Evolutionary conservation across 2,888 invertebrate genomes (phyloP), one percentile per base, ranked within the genome.

Genomic region (Dryococelus australis): DNA sequence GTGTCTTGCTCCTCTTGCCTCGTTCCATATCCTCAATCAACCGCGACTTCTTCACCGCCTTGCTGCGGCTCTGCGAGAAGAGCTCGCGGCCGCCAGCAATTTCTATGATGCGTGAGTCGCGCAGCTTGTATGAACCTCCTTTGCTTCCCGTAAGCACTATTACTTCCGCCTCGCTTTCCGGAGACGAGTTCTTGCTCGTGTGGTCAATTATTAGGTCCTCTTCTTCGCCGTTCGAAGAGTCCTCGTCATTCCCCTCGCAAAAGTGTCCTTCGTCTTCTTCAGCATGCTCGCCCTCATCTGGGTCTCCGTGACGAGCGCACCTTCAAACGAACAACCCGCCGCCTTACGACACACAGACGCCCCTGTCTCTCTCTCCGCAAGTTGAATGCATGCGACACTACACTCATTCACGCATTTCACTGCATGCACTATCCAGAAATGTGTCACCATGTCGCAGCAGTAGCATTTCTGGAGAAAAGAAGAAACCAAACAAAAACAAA

Each of bases 71-170:
- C 92, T 97, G 96, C 80, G 97, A 97, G 92, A 96, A 97, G 89
- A 97, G 94, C 93, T 97, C 97, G 88, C 97, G 94, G 88, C 97
- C 97, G 90, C 97, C 97, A 87, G 97, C 97, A 90, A 95, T 95
- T 93, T 95, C 95, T 91, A 95, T 95, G 92, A 96, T 96, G 92
- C 95, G 96, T 90, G 96, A 96, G 92, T 96, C 96, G 91, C 96
- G 94, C 89, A 96, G 94, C 92, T 96, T 96, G 92, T 96, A 96
- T 90, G 87, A 84, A 81, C 83, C 87, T 47, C 87, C 89, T 88
- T 43, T 88, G 89, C 86, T 90, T 83, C 88, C 87, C 26, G 86
- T 86, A 16, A 87, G 86, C 20, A 87, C 86, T 47, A 88, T 87
- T 83, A 88, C 86, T 26, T 85, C 85, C n/a, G 26, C 51, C 85